Conservation (phyloP, 2,888 invertebrate genomes). For the Spatulosminthurus flaviceps region DNA sequence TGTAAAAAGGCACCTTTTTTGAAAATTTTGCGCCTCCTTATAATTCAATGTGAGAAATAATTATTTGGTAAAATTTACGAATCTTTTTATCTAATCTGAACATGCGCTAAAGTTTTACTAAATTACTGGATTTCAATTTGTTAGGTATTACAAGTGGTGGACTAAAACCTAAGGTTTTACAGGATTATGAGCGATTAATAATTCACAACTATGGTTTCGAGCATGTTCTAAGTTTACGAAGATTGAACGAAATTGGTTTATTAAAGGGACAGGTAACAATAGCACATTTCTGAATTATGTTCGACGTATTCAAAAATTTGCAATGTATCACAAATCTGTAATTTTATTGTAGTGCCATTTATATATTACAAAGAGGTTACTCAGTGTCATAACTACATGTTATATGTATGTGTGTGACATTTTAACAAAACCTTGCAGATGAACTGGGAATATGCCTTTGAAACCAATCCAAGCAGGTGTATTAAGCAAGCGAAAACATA, state of each 20-base stretch:
- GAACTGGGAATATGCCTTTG: no score
- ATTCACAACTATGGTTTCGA: constrained; percentile 88
- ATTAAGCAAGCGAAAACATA: background rate
- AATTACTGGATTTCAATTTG: no score
- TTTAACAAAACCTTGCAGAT: no score
- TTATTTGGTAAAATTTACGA: constrained; percentile 74
- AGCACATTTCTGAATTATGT: no score
- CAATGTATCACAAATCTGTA: no score
- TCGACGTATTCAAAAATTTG: no score
- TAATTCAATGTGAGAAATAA: constrained; percentile 78
- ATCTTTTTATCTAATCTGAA: background rate
- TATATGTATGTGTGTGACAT: no score
- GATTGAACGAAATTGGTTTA: constrained; percentile 87
- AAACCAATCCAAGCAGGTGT: background rate
- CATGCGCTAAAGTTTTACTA: no score
- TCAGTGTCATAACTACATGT: no score
- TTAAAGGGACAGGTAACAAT: constrained; percentile 75
- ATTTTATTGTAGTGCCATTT: no score
- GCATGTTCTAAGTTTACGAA: constrained; percentile 81
- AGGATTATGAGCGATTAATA: constrained; percentile 78
- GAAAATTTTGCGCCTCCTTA: constrained; percentile 86
- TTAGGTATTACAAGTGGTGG: constrained; percentile 73
- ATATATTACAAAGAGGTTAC: no score
- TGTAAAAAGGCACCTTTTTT: constrained; percentile 82
- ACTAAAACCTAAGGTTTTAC: constrained; percentile 85